Evolutionary conservation across 1,140 invertebrate genomes (phyloP), one percentile per base, ranked within the genome.

Genomic region (Drosophila biarmipes): DNA sequence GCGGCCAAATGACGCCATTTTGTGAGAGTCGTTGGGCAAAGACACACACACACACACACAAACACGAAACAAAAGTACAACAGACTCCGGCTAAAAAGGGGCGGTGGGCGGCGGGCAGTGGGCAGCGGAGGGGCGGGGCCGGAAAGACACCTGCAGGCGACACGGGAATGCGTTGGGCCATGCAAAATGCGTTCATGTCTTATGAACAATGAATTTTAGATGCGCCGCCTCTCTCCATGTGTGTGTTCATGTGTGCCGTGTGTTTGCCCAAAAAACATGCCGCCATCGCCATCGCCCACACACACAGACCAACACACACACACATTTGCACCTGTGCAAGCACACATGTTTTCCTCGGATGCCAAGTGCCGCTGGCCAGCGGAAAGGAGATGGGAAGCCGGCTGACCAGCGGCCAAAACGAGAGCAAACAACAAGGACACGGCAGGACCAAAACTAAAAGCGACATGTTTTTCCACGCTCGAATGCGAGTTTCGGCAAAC

Each of bases 161-260:
- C 67, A 75, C 75, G 56, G 82, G 59, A 75, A 78, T 86, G 82
- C 81, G 77, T 78, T 87, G 69, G 78, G 64, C 64, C 82, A 69
- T 86, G 73, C 82, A 64, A 75, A 81, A 81, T 86, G 82, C 82
- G 82, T 81, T 68, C 78, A 87, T 86, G 82, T 86, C 82, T 86
- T 86, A 87, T 82, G 82, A 87, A 86, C 82, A 86, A 86, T 86
- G 82, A 43, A 86, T 87, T 82, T 75, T 87, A 89, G 82, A 87
- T 87, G 82, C 66, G 48, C 8, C 64, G 52, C 15, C 19, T 19
- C 34, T 66, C 11, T 17, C 14, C 21, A 27, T 68, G 5, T 31
- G 2, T 27, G 17, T 31, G 2, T 27, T 14, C 43, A 15, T 19
- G 49, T 38, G 57, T 75, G 24, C 27, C 40, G 46, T 80, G 64